Conservation (phyloP, 2,888 invertebrate genomes). For the Alsophila aescularia region DNA sequence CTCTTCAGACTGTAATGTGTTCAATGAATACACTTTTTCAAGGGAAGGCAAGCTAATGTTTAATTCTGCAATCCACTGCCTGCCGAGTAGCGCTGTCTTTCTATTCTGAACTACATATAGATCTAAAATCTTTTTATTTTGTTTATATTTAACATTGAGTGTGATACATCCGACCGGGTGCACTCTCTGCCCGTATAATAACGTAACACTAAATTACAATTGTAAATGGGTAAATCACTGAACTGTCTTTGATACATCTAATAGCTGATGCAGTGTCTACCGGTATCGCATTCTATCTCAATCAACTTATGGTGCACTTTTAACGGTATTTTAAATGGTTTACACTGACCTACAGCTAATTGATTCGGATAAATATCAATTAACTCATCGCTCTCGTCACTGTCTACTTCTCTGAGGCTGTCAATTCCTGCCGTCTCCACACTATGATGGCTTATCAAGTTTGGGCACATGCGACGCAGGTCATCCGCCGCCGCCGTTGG, state of each 20-base stretch:
- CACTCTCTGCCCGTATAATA: conserved; percentile 28
- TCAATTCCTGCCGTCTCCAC: not conserved
- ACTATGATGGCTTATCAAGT: not conserved
- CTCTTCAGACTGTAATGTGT: no score
- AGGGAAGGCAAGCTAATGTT: no score
- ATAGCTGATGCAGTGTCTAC: conserved; percentile 2
- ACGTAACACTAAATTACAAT: conserved; percentile 12
- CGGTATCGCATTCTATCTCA: conserved; percentile 1
- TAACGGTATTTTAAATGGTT: not conserved
- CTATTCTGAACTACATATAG: conserved; percentile 17
- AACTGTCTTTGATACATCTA: not conserved
- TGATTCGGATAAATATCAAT: conserved; percentile 1
- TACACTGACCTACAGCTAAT: not conserved
- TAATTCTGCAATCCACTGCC: no score
- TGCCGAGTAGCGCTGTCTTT: conserved; percentile 17
- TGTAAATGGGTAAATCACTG: not conserved
- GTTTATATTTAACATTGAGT: conserved; percentile 18
- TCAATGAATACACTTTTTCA: no score
- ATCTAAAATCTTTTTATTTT: conserved; percentile 8
- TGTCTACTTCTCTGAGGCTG: not conserved
- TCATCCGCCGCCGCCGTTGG: no score
- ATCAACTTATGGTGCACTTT: not conserved
- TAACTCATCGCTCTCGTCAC: conserved; percentile 13
- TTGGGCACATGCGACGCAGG: conserved; percentile 25
- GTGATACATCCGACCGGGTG: conserved; percentile 25